phyloP scores from a whole-genome alignment of 2,113 vertebrate species.

The Lepisosteus osseus region DNA sequence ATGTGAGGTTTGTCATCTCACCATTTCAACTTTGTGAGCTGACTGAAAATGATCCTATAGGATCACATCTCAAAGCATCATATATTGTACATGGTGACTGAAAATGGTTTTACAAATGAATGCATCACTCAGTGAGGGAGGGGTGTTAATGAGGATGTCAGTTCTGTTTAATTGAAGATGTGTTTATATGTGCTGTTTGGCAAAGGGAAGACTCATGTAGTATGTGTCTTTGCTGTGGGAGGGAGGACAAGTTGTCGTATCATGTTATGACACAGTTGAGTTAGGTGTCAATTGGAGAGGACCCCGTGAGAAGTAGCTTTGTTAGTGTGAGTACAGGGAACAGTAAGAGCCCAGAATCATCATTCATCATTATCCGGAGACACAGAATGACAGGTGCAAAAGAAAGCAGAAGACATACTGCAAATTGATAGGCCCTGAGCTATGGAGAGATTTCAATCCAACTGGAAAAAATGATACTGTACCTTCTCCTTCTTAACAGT shows the following conservation, averaged over 20 bases:
- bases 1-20: too few relatives aligned
- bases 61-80: too few relatives aligned
- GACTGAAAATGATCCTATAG: too few relatives aligned
- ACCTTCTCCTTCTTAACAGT: constrained; percentile 6
- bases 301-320: neutral
- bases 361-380: constrained; percentile 9
- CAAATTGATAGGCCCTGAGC: neutral
- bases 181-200: neutral
- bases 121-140: too few relatives aligned
- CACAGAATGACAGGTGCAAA: constrained; percentile 3
- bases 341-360: neutral
- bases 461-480: constrained; percentile 8
- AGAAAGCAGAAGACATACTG: neutral
- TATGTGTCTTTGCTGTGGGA: too few relatives aligned
- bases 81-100: too few relatives aligned
- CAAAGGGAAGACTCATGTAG: neutral
- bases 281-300: neutral
- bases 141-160: too few relatives aligned
- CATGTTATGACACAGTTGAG: neutral
- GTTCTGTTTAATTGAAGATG: too few relatives aligned
- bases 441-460: neutral
- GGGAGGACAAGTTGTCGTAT: neutral
- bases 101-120: too few relatives aligned
- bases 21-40: too few relatives aligned
- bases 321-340: neutral